phyloP scores from a whole-genome alignment of 2,113 vertebrate species.

The Cygnus atratus region DNA sequence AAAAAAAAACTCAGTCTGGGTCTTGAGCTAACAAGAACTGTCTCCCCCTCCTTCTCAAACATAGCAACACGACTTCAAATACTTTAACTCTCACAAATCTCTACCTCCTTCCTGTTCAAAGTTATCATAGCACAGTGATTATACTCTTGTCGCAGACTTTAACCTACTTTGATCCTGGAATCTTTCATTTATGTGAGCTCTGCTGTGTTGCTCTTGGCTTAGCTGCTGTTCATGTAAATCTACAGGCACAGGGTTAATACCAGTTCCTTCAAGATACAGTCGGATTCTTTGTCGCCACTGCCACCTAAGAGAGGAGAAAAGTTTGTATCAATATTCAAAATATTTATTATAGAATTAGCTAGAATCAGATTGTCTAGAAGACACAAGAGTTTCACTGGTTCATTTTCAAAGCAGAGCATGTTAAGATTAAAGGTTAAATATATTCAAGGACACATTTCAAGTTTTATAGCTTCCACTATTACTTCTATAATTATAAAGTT shows the following conservation, averaged over 20 bases:
- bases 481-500: background rate
- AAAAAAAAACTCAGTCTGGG: background rate
- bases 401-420: background rate
- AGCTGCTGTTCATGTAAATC: conserved; percentile 96
- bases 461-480: background rate
- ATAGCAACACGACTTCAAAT: background rate
- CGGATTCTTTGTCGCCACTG: conserved; percentile 93
- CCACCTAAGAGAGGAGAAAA: conserved; percentile 80
- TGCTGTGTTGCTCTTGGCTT: conserved; percentile 91
- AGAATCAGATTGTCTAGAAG: background rate
- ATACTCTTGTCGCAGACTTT: background rate
- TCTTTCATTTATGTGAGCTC: conserved; percentile 85
- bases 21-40: background rate
- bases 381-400: background rate
- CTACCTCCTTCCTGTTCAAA: background rate
- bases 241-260: conserved; percentile 90
- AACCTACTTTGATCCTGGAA: conserved; percentile 78
- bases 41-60: background rate
- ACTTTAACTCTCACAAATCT: background rate
- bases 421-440: background rate
- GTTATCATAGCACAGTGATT: background rate
- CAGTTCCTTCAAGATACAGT: conserved; percentile 92
- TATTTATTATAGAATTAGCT: background rate
- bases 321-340: background rate
- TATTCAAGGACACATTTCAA: background rate